Evolutionary conservation across 2,888 invertebrate species (phyloP).

Genomic region (Masnerella sp.): DNA sequence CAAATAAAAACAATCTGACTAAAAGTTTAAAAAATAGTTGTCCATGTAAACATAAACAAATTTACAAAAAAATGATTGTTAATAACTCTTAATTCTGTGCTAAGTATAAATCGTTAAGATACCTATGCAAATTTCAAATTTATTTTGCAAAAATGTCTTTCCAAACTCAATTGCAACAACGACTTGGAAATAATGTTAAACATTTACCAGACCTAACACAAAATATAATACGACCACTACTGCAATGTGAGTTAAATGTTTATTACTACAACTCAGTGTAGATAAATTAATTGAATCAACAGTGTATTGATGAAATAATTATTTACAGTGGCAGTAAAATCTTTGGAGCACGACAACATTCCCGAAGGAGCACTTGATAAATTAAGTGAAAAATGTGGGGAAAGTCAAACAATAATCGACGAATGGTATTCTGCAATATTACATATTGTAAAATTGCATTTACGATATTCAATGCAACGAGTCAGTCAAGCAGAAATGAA

Average conservation of each 20-base stretch:
- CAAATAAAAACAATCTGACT: too few relatives aligned
- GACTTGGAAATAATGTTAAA: slow-evolving; percentile 69
- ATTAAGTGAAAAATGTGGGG: slow-evolving; percentile 71
- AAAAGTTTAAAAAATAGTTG: too few relatives aligned
- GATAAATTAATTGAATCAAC: background rate
- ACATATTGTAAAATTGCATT: slow-evolving; percentile 78
- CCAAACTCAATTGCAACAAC: slow-evolving; percentile 67
- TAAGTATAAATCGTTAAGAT: too few relatives aligned
- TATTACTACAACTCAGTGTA: background rate
- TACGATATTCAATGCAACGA: slow-evolving; percentile 77
- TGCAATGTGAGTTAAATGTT: slow-evolving; percentile 69
- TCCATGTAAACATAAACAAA: too few relatives aligned
- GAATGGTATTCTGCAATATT: slow-evolving; percentile 79
- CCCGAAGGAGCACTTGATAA: slow-evolving; percentile 73
- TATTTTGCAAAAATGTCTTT: slow-evolving; percentile 64
- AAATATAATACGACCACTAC: slow-evolving; percentile 70
- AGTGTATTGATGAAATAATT: slow-evolving; percentile 1
- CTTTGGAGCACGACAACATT: slow-evolving; percentile 72
- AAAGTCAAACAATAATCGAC: slow-evolving; percentile 77
- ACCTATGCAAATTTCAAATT: too few relatives aligned
- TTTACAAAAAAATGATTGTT: too few relatives aligned
- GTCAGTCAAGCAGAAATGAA: slow-evolving; percentile 78
- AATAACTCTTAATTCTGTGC: too few relatives aligned
- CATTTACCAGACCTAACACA: slow-evolving; percentile 71
- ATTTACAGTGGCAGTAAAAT: slow-evolving; percentile 72